Evolutionary conservation across 2,113 vertebrate genomes (phyloP).

Genomic region (Cyphomyrus discorhynchus): DNA sequence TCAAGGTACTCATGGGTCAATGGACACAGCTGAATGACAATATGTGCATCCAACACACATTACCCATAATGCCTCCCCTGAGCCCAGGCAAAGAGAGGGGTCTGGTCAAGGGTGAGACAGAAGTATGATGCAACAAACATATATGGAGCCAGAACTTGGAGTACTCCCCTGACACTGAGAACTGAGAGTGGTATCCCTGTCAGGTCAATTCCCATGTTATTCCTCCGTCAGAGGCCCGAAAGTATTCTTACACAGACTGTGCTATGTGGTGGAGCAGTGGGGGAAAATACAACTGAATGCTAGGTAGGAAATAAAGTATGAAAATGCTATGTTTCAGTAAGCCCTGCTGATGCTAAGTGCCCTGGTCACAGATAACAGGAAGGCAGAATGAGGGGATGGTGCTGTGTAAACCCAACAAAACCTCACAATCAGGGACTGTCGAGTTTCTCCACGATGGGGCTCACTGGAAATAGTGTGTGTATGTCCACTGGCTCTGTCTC

Average conservation of each 20-base stretch:
- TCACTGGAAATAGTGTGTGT: conserved; percentile 44
- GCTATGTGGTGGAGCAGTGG: background rate
- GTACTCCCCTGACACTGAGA: background rate
- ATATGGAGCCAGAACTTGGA: background rate
- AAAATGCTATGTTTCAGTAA: background rate
- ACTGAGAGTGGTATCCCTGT: background rate
- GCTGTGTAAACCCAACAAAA: background rate
- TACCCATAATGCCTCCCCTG: background rate
- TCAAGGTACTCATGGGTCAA: background rate
- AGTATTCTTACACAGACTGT: background rate
- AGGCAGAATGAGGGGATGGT: background rate
- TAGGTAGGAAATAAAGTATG: background rate
- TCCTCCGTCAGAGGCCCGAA: background rate
- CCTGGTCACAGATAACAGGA: background rate
- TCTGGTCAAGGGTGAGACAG: conserved; percentile 20
- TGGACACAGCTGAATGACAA: background rate
- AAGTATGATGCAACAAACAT: background rate
- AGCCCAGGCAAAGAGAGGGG: conserved; percentile 27
- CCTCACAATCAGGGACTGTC: background rate
- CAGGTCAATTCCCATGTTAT: background rate
- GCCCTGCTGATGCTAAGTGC: background rate
- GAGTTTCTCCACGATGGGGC: conserved; percentile 7
- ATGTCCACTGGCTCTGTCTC: conserved; percentile 36
- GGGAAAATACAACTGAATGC: background rate
- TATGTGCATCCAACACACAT: background rate